Evolutionary conservation across 1,140 invertebrate genomes (phyloP), one percentile per base, ranked within the genome.

Genomic region (Drosophila navojoa): DNA sequence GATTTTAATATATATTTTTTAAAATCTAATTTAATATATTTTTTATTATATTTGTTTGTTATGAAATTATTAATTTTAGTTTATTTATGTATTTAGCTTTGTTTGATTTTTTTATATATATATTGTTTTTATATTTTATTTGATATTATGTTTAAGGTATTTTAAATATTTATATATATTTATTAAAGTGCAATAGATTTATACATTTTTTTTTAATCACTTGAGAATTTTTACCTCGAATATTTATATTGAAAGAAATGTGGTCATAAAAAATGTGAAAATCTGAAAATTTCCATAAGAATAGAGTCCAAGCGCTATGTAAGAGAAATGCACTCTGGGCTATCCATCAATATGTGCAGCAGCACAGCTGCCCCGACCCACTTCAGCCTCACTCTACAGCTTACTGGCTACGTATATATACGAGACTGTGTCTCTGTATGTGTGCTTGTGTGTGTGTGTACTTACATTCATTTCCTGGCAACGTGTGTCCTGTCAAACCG

Each of bases 391-490:
- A 13, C 19, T 2, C 19, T 3, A 22, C 19, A 22, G 19, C 19
- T 22, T 22, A 22, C 19, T 22, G 0, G 19, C 19, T 22, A 78
- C 19, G 9, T 45, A 15, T 27, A 57, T 66, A 62, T 52, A n/a
- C n/a, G 25, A 9, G 35, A 38, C 32, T 32, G 1, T 22, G 76
- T 78, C 5, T 25, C 13, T 79, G 11, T 57, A 15, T 63, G 1
- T 68, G 16, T 53, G 44, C 53, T 22, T 55, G 40, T 71, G 53
- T 75, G 7, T 71, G 29, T 55, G 45, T 58, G 60, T 86, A 95
- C 95, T 95, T 93, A 96, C 95, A 96, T 93, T 95, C 94, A 90
- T 94, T 94, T 93, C 95, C 96, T 84, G 95, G 95, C 90, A 96
- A 95, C 50, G 91, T 89, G 71, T 91, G 91, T 67, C 76, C 77